Conservation (phyloP, 2,113 vertebrate genomes). For the Gadus macrocephalus region DNA sequence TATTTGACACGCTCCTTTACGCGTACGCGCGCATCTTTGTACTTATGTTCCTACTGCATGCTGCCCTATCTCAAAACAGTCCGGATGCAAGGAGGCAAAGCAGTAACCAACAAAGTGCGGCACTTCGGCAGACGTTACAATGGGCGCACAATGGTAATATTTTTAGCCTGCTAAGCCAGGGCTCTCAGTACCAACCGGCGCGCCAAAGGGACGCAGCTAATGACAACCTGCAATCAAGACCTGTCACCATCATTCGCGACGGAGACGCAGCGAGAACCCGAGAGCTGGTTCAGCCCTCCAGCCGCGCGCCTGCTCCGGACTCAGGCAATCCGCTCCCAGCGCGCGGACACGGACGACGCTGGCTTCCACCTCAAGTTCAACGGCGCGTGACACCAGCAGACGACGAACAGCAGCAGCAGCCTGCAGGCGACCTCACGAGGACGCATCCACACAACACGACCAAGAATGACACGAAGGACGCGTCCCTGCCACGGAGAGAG, state of each 20-base stretch:
- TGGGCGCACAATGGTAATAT: constrained; percentile 93
- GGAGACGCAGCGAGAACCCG: constrained; percentile 39
- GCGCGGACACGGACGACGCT: constrained; percentile 26
- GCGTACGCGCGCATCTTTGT: constrained; percentile 70
- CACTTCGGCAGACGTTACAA: constrained; percentile 82
- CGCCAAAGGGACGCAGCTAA: constrained; percentile 67
- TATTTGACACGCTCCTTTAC: constrained; percentile 58
- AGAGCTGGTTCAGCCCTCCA: constrained; percentile 26
- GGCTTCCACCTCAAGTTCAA: constrained; percentile 50
- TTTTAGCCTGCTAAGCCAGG: constrained; percentile 88
- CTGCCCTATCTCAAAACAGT: constrained; percentile 65
- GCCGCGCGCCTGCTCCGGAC: constrained; percentile 23
- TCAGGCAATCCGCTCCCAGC: neutral
- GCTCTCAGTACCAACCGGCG: constrained; percentile 83
- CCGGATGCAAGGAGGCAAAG: constrained; percentile 39
- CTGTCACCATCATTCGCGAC: constrained; percentile 70
- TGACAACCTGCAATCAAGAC: constrained; percentile 54
- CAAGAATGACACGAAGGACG: constrained; percentile 48
- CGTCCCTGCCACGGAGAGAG: constrained; percentile 52
- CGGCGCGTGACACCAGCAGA: constrained; percentile 46
- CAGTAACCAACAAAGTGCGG: constrained; percentile 47
- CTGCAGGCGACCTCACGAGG: constrained; percentile 23
- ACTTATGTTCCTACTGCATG: constrained; percentile 71
- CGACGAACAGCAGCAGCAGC: constrained; percentile 45
- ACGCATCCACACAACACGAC: constrained; percentile 28